A percentile compares a stretch with the other conserved stretches of the same genome.
Conservation (phyloP, 2,113 vertebrate genomes). For the Coptodon rendalli region DNA sequence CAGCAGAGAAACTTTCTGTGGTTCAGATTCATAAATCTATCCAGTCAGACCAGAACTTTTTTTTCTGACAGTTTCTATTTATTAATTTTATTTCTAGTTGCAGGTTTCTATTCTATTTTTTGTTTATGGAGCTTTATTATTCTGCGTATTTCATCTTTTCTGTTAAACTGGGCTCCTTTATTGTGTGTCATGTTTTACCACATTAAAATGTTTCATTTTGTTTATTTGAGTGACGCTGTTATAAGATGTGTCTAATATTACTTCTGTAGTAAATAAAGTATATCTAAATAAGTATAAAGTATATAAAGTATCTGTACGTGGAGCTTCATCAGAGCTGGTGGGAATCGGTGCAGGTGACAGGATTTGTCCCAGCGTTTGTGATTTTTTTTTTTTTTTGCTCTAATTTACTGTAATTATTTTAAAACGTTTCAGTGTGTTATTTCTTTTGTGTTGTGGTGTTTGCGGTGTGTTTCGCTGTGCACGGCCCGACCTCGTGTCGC, state of each 20-base stretch:
- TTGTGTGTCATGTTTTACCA: not conserved
- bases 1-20: not conserved
- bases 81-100: not conserved
- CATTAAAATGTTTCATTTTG: not conserved
- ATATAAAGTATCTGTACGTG: not conserved
- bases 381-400: not conserved
- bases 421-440: not conserved
- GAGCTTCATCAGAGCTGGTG: rapidly evolving
- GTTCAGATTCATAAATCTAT: not conserved
- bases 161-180: not conserved
- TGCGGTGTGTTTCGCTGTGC: not conserved
- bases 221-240: not conserved
- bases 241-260: not conserved
- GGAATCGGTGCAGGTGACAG: not conserved
- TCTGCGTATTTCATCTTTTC: not conserved
- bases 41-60: not conserved
- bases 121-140: not conserved
- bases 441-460: not conserved
- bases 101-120: not conserved
- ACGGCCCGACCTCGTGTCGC: constrained; percentile 7
- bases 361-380: not conserved
- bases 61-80: not conserved
- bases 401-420: not conserved
- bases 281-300: not conserved
- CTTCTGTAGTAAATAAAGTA: not conserved